Evolutionary conservation across 2,797 vertebrate species (phyloP).

Genomic region (Pipistrellus pipistrellus): DNA sequence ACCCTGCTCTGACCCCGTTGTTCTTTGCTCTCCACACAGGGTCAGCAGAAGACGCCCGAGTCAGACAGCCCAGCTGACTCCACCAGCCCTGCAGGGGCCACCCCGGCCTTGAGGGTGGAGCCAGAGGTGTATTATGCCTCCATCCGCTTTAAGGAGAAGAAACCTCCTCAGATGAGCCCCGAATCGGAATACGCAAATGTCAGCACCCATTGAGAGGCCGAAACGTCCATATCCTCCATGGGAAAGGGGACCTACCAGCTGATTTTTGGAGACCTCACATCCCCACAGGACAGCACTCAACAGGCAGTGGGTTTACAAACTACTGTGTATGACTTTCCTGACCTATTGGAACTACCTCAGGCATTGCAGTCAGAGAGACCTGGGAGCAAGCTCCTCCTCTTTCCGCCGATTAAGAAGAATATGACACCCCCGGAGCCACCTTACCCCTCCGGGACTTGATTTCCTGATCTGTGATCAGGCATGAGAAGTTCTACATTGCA

Average conservation of each 20-base stretch:
- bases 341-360: neutral
- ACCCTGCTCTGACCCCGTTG: neutral
- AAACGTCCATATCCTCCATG: fast-evolving
- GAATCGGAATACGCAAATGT: neutral
- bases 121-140: neutral
- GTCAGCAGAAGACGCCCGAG: neutral
- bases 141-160: neutral
- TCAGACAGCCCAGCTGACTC: neutral
- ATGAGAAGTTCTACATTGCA: neutral
- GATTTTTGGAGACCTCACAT: neutral
- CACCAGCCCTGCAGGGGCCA: fast-evolving
- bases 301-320: neutral
- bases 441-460: fast-evolving
- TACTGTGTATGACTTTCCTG: neutral
- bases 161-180: fast-evolving
- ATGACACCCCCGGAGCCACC: neutral
- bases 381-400: neutral
- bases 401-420: neutral
- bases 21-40: neutral
- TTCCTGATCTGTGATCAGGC: neutral
- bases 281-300: too few species aligned
- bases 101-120: neutral
- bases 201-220: neutral
- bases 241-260: neutral
- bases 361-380: neutral